Base-by-base conservation (phyloP, 2,797 vertebrate genomes). In the Catamblyrhynchus diadema region DNA sequence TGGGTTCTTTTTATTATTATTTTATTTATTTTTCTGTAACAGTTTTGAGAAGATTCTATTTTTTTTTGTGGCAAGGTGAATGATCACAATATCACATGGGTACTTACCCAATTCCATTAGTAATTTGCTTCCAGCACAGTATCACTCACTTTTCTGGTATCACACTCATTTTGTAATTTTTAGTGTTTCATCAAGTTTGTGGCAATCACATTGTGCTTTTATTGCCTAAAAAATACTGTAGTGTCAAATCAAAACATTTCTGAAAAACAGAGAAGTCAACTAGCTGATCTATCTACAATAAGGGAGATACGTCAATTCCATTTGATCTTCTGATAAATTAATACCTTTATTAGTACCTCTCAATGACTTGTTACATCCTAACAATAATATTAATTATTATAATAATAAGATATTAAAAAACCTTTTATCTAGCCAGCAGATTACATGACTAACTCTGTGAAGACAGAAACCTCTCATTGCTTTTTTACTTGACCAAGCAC, bases 261-360 rank as follows among this genome's bases (percentile, higher is more conserved):
- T 56, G 42, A 65, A 65, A 64, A 81, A 39, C 4, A 61, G 17
- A 27, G 6, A 56, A 54, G 4, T 30, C 14, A 28, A 14, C 19
- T 44, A 27, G 9, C 6, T 74, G 33, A 39, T 35, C 21, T 74
- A 25, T 42, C 27, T 47, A 20, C 33, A 67, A 50, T 14, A 81
- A 54, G 44, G 59, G 48, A 48, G 6, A 13, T 24, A 4, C 32
- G 61, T 45, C 6, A 27, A 33, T 47, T 47, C 14, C 14, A 16
- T 54, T n/a, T 77, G 10, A 6, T 78, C 28, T 69, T 81, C 16
- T 41, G 25, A 20, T 33, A 72, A 50, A 60, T 32, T 17, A 60
- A 44, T 51, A 13, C 0, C 2, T 75, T 66, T 2, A 30, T 44
- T 48, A 20, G 6, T 41, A 53, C 6, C 1, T 35, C 8, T 70